phyloP scores from a whole-genome alignment of 2,797 vertebrate genomes.

The Anas acuta region DNA sequence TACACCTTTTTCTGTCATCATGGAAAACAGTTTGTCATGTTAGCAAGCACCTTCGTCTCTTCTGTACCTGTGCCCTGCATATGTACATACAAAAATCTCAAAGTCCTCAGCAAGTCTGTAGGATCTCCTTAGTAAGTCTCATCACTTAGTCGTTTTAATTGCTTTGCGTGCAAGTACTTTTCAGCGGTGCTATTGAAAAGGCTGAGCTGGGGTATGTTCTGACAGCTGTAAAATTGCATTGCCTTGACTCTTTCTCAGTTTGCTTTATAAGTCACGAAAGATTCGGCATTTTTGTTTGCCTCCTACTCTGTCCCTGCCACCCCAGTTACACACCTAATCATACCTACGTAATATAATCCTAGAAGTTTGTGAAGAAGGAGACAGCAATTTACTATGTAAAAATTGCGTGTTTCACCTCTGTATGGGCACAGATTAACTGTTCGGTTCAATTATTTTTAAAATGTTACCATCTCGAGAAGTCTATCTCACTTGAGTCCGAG shows the following conservation, averaged over 20 bases:
- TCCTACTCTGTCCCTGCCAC: rapidly evolving
- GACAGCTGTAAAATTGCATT: background rate
- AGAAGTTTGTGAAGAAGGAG: background rate
- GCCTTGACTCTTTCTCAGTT: background rate
- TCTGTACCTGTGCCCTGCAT: background rate
- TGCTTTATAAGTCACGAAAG: background rate
- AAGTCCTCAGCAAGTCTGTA: background rate
- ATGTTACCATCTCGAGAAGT: background rate
- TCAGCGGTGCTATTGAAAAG: background rate
- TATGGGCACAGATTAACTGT: background rate
- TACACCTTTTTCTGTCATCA: background rate
- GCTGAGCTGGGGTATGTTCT: background rate
- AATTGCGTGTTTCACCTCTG: background rate
- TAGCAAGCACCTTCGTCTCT: background rate
- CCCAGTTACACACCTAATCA: background rate
- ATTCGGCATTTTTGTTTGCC: background rate
- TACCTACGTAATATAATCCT: background rate
- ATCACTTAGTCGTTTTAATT: background rate
- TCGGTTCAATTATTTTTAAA: background rate
- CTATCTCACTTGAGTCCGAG: background rate
- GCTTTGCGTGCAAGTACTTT: background rate
- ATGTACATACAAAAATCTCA: background rate
- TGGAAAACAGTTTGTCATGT: background rate
- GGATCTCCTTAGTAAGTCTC: background rate
- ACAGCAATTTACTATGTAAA: background rate